These are phyloP conservation scores for Lepidochitona cinerea DNA, from an alignment of 2,888 invertebrate species.

Conservation along the genomic window DNA sequence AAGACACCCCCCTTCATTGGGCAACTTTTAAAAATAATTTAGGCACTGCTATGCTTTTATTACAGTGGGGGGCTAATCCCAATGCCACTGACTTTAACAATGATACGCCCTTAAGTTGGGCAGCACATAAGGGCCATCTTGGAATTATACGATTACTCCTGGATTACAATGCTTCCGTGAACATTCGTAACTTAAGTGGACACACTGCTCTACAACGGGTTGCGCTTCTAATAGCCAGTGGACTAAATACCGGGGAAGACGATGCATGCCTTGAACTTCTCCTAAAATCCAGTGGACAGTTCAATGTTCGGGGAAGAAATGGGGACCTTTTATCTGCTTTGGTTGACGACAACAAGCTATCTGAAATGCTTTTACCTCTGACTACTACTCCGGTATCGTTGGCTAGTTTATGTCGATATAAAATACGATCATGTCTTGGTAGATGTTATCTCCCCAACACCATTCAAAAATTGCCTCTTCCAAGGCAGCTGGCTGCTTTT, in stretches of 20 bases:
- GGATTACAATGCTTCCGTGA: constrained; percentile 63
- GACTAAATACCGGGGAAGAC: constrained; percentile 59
- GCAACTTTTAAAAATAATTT: constrained; percentile 67
- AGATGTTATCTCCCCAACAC: constrained; percentile 58
- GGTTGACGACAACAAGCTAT: constrained; percentile 52
- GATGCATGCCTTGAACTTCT: constrained; percentile 62
- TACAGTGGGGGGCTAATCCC: constrained; percentile 60
- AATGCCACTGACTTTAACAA: constrained; percentile 62
- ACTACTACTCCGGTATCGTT: constrained; percentile 49
- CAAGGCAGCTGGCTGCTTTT: constrained; percentile 19
- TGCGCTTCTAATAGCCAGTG: constrained; percentile 56
- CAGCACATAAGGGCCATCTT: constrained; percentile 63
- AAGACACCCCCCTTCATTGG: constrained; percentile 69
- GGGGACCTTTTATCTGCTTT: constrained; percentile 47
- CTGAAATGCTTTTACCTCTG: constrained; percentile 49
- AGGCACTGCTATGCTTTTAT: constrained; percentile 54
- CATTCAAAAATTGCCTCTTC: constrained; percentile 58
- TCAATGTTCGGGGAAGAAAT: constrained; percentile 48
- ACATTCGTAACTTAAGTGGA: constrained; percentile 54
- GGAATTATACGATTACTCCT: constrained; percentile 61
- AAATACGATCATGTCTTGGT: constrained; percentile 55
- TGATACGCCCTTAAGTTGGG: constrained; percentile 68
- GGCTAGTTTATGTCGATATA: constrained; percentile 53
- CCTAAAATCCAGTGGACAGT: constrained; percentile 58
- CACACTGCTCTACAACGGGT: constrained; percentile 55